phyloP scores from a whole-genome alignment of 2,113 vertebrate genomes.

The Megaleporinus macrocephalus region DNA sequence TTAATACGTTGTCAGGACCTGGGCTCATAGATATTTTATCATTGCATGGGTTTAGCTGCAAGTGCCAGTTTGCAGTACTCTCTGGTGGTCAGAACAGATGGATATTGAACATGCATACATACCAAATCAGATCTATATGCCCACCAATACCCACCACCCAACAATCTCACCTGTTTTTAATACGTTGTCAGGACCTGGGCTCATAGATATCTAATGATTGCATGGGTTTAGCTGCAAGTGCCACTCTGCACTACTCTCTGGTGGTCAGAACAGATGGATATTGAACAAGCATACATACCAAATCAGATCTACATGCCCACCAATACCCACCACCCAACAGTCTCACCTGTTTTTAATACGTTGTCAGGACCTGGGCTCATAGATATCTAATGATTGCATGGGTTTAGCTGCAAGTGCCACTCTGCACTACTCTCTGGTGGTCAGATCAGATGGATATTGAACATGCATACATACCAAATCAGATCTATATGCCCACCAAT shows the following conservation, averaged over 20 bases:
- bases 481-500: neutral
- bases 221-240: neutral
- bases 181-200: too few relatives aligned
- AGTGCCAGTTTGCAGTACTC: constrained; percentile 3
- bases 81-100: constrained; percentile 27
- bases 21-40: constrained; percentile 9
- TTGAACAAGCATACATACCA: neutral
- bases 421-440: constrained; percentile 11
- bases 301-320: neutral
- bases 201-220: neutral
- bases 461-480: neutral
- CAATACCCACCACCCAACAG: neutral
- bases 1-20: too few relatives aligned
- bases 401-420: neutral
- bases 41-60: neutral
- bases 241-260: constrained; percentile 7
- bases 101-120: neutral
- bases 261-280: constrained; percentile 28
- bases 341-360: too few relatives aligned
- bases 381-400: neutral
- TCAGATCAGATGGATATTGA: constrained; percentile 23
- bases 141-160: neutral
- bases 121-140: neutral
- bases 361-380: neutral
- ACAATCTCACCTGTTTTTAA: too few relatives aligned